Conservation (phyloP, 2,113 vertebrate genomes). For the Megaceryle torquata region DNA sequence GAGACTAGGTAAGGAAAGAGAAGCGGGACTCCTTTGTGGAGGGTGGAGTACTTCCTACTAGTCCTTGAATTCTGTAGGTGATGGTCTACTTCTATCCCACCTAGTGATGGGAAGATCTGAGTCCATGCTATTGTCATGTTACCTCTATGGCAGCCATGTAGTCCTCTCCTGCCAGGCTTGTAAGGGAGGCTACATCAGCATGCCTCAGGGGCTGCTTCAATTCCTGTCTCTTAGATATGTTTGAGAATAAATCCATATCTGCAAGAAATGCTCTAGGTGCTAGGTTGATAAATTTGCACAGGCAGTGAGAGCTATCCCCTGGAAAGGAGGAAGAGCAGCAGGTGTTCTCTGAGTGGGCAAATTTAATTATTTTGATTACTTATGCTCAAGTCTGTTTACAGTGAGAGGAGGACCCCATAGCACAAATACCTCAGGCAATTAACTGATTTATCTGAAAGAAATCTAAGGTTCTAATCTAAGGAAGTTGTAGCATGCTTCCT, state of each 20-base stretch:
- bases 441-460: background rate
- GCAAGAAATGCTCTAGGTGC: background rate
- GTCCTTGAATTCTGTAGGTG: background rate
- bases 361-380: background rate
- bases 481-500: background rate
- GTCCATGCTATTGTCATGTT: rapidly evolving
- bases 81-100: background rate
- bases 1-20: background rate
- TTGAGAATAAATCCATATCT: background rate
- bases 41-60: background rate
- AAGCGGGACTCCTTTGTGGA: background rate
- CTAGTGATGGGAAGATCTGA: background rate
- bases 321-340: background rate
- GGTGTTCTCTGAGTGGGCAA: background rate
- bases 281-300: background rate
- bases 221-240: background rate
- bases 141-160: background rate
- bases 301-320: background rate
- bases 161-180: background rate
- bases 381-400: background rate
- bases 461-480: background rate
- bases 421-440: background rate
- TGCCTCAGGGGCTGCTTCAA: background rate
- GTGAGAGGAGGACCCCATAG: background rate
- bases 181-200: background rate